phyloP scores from a whole-genome alignment of 2,113 vertebrate species.

The Malurus melanocephalus region DNA sequence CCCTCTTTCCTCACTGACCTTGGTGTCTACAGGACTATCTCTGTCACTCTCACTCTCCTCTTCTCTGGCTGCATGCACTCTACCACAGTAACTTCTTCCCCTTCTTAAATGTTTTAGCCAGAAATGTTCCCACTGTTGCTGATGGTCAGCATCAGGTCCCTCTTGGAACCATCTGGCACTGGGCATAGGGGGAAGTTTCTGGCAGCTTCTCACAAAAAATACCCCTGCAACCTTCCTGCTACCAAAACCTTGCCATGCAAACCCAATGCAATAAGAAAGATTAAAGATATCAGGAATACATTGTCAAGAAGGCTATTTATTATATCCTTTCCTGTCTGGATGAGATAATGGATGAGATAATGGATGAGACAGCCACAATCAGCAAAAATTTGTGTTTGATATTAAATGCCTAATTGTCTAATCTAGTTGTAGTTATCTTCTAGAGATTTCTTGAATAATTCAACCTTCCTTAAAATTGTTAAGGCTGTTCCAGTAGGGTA shows the following conservation, averaged over 20 bases:
- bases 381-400: background rate
- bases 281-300: background rate
- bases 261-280: background rate
- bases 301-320: background rate
- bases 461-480: background rate
- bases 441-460: background rate
- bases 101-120: background rate
- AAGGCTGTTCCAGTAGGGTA: background rate
- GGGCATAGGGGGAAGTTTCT: background rate
- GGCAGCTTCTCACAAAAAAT: background rate
- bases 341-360: background rate
- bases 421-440: background rate
- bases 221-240: background rate
- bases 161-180: background rate
- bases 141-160: background rate
- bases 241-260: background rate
- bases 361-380: background rate
- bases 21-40: background rate
- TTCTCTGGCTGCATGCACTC: background rate
- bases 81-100: background rate
- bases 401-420: background rate
- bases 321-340: background rate
- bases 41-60: background rate
- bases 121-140: accelerated
- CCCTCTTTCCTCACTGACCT: background rate